Conservation (phyloP, 1,140 invertebrate genomes). For the Drosophila biarmipes region DNA sequence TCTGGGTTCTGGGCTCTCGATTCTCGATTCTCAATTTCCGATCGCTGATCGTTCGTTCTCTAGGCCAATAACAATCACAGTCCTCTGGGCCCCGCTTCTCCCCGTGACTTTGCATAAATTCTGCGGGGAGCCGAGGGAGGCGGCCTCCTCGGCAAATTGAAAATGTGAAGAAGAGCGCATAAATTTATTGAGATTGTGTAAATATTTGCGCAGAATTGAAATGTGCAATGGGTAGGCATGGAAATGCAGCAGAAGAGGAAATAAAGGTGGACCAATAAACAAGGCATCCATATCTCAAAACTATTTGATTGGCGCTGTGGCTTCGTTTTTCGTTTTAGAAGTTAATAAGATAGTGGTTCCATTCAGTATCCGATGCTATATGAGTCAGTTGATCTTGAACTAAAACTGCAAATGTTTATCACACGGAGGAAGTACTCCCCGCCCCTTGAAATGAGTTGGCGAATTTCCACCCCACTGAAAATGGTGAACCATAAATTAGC, state of each 20-base stretch:
- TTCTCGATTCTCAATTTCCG: conserved; percentile 15
- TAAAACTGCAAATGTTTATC: background rate
- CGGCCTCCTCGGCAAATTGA: conserved; percentile 69
- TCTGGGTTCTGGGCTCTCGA: conserved; percentile 2
- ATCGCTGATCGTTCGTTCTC: conserved; percentile 59
- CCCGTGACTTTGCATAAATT: conserved; percentile 71
- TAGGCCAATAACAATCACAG: conserved; percentile 78
- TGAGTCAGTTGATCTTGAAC: background rate
- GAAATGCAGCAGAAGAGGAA: conserved; percentile 23
- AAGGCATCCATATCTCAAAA: background rate
- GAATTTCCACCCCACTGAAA: background rate
- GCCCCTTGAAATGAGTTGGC: conserved; percentile 1
- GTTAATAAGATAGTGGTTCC: background rate
- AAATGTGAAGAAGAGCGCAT: conserved; percentile 82
- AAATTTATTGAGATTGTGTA: conserved; percentile 81
- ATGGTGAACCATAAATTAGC: conserved; percentile 17
- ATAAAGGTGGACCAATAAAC: conserved; percentile 29
- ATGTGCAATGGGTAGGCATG: conserved; percentile 40
- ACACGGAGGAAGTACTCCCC: background rate
- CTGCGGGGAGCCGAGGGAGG: conserved; percentile 35
- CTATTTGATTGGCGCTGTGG: background rate
- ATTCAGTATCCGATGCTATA: background rate
- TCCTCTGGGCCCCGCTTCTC: conserved; percentile 13
- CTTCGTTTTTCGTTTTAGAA: too few species aligned
- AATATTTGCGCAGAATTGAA: conserved; percentile 75